phyloP scores from a whole-genome alignment of 2,888 invertebrate species.

The Tetranychus piercei region DNA sequence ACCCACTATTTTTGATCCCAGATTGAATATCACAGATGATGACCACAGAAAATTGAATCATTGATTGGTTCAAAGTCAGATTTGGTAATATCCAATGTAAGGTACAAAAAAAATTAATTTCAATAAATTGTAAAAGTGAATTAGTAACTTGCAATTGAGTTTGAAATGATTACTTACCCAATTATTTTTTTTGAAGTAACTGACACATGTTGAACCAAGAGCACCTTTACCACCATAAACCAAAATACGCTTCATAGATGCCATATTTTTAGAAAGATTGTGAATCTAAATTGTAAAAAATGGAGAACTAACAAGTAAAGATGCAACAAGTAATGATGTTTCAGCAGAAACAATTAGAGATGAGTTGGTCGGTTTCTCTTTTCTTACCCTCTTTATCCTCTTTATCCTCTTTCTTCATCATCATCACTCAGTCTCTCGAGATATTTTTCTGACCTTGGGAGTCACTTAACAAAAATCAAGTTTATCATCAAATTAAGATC shows the following conservation, averaged over 20 bases:
- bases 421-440: background rate
- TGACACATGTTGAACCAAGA: slow-evolving; percentile 68
- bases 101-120: background rate
- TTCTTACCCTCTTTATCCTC: background rate
- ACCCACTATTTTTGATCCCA: slow-evolving; percentile 45
- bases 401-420: background rate
- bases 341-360: background rate
- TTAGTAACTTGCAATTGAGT: background rate
- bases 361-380: background rate
- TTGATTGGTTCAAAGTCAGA: too few species aligned
- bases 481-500: too few species aligned
- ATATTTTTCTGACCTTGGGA: background rate
- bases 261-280: background rate
- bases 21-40: slow-evolving; percentile 11
- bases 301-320: background rate
- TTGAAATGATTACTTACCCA: slow-evolving; percentile 45
- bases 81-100: too few species aligned
- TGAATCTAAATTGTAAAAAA: background rate
- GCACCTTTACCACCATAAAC: slow-evolving; percentile 93
- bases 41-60: slow-evolving; percentile 10
- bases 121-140: background rate
- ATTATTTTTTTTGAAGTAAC: slow-evolving; percentile 68
- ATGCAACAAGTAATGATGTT: background rate
- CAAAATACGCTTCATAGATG: slow-evolving; percentile 39
- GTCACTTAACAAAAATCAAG: background rate